Conservation (phyloP, 2,113 vertebrate genomes). For the Polyodon spathula region DNA sequence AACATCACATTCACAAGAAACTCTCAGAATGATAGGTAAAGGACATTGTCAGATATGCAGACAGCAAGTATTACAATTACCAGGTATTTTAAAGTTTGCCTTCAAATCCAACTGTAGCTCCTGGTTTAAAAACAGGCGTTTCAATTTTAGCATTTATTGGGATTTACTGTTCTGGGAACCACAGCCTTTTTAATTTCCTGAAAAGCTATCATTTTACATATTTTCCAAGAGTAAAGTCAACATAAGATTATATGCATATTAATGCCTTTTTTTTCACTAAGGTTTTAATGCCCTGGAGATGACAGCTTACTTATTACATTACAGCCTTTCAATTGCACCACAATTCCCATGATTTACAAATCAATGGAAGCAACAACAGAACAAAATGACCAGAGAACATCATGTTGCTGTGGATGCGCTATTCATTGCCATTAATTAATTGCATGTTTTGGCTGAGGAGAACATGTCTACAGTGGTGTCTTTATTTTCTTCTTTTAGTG, state of each 20-base stretch:
- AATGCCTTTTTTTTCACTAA: constrained; percentile 34
- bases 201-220: constrained; percentile 39
- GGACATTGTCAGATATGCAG: no score
- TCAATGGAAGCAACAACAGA: no score
- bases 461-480: no score
- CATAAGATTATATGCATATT: constrained; percentile 48
- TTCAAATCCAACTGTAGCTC: constrained; percentile 9
- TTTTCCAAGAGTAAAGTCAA: constrained; percentile 29
- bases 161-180: constrained; percentile 4
- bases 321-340: constrained; percentile 21
- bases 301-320: constrained; percentile 13
- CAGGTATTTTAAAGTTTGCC: neutral
- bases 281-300: constrained; percentile 19
- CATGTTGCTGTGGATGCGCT: no score
- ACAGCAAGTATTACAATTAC: no score
- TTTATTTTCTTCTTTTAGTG: no score
- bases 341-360: constrained; percentile 1
- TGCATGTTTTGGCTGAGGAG: no score
- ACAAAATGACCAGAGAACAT: no score
- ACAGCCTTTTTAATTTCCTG: constrained; percentile 45
- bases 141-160: constrained; percentile 2
- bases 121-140: constrained; percentile 20
- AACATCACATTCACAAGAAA: no score
- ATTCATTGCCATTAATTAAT: no score
- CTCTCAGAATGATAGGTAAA: no score